Base-by-base conservation (phyloP, 2,888 invertebrate genomes). In the Ectemnius continuus region DNA sequence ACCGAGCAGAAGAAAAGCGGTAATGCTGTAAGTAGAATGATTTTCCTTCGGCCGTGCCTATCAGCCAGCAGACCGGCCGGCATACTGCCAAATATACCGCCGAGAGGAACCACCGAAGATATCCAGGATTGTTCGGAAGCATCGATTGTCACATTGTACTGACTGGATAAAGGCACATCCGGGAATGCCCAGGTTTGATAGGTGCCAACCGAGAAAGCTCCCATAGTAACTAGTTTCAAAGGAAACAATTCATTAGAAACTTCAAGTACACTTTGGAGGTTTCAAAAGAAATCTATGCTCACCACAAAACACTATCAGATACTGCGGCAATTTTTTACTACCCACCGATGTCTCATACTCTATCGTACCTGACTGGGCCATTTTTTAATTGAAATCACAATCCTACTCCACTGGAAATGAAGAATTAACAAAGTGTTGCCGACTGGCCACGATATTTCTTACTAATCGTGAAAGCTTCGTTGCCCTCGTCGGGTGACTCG, bases 61-160 rank as follows among this genome's bases (percentile, higher is more conserved):
- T 94, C 93, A 0, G 94, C 94, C 2, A 93, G 89, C 4, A 93
- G 92, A 3, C 95, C 95, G 0, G 94, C 95, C 45, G 93, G 89
- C 84, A 95, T 93, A 0, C 95, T 94, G 2, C 95, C 95, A 91
- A 91, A 86, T 59, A 94, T 91, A 8, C 95, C 95, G 61, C 95
- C 95, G 62, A 95, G 89, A 1, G 95, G 94, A 52, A 95, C 91
- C 48, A 95, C 88, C 8, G 94, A 94, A 0, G 94, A 94, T 68
- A 96, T 93, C 95, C 95, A 95, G 13, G 95, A 94, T 61, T 93
- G 92, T 0, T 91, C 84, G 0, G 92, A 92, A n/a, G n/a, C n/a
- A n/a, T n/a, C n/a, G 0, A 94, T 75, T 0, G 28, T 4, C 47
- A 89, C 80, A 26, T 73, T 70, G 56, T 26, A 67, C 52, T 61